Percentiles rank a stretch among this genome's conserved stretches.
phyloP scores from a whole-genome alignment of 2,888 invertebrate genomes.

The Acrobasis consociella region DNA sequence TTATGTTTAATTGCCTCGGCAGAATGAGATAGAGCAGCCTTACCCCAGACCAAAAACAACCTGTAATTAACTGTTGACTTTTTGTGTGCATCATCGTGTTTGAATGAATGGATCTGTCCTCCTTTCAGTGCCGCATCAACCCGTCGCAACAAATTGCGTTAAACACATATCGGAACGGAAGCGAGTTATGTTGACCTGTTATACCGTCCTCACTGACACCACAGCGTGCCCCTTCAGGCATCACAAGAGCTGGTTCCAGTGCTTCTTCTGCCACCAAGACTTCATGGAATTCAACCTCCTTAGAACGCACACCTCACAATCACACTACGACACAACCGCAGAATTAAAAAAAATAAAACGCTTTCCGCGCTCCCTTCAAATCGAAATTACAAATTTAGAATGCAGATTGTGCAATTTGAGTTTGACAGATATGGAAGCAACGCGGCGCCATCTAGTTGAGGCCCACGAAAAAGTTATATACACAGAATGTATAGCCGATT shows the following conservation, averaged over 20 bases:
- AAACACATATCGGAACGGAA: constrained; percentile 65
- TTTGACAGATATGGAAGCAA: constrained; percentile 54
- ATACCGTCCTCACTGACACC: constrained; percentile 56
- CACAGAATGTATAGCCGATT: constrained; percentile 70
- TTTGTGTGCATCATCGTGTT: no score
- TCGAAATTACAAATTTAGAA: constrained; percentile 67
- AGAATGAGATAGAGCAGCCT: no score
- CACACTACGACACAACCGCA: constrained; percentile 50
- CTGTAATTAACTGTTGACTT: no score
- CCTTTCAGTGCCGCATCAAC: constrained; percentile 41
- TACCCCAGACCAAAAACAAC: no score
- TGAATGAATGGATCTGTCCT: constrained; percentile 23
- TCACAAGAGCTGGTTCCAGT: constrained; percentile 73
- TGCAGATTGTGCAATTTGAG: constrained; percentile 58
- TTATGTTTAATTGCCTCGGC: no score
- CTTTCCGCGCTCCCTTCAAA: constrained; percentile 67
- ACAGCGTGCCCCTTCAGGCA: constrained; percentile 73
- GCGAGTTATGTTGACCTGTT: constrained; percentile 59
- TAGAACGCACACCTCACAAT: constrained; percentile 48
- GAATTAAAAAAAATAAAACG: constrained; percentile 65
- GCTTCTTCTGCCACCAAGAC: constrained; percentile 65
- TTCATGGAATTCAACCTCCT: constrained; percentile 64
- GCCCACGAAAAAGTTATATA: constrained; percentile 61
- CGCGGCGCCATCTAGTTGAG: constrained; percentile 58
- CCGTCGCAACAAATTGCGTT: constrained; percentile 27